Evolutionary conservation across 2,888 invertebrate species (phyloP), one percentile per base, ranked within the genome.

Genomic region (Epirrhoe alternata): DNA sequence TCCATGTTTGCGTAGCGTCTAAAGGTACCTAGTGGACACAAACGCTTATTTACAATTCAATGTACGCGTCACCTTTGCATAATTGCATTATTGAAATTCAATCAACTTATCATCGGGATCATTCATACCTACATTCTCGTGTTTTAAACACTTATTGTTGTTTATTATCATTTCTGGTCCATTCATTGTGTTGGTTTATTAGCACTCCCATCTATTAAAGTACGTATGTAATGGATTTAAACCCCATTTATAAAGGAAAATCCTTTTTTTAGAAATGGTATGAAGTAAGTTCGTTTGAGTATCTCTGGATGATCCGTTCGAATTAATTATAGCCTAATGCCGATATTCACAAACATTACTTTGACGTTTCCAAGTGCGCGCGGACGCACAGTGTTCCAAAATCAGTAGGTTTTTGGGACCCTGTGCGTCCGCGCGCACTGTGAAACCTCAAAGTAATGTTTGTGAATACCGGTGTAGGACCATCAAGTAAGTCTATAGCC

Each of bases 181-280:
- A 12, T 42, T 42, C 12, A 12, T 12, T 42, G 38, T 12, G 38
- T 12, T 42, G 38, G 38, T 4, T 3, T 10, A 42, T 42, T 42
- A 12, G 38, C 38, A 42, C 38, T 12, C 38, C 12, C 38, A 12
- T 42, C 12, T 12, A 33, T 42, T 38, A 38, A n/a, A n/a, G n/a
- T n/a, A n/a, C n/a, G n/a, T 83, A 89, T 89, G 87, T 88, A 92
- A 94, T 95, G 94, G 93, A 95, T 94, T 95, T 95, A 95, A 95
- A 93, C 92, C 94, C 88, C 94, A 94, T 94, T 90, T 88, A 95
- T 95, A 95, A 95, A 95, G 94, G 89, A 86, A 82, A 86, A 80
- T 86, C 88, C 91, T 94, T 95, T 94, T 94, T 92, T 95, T 94
- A 94, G 93, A 94, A 93, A 94, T 94, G 86, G 87, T n/a, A n/a